Evolutionary conservation across 2,888 invertebrate genomes (phyloP).

Genomic region (Ditylenchus weischeri): DNA sequence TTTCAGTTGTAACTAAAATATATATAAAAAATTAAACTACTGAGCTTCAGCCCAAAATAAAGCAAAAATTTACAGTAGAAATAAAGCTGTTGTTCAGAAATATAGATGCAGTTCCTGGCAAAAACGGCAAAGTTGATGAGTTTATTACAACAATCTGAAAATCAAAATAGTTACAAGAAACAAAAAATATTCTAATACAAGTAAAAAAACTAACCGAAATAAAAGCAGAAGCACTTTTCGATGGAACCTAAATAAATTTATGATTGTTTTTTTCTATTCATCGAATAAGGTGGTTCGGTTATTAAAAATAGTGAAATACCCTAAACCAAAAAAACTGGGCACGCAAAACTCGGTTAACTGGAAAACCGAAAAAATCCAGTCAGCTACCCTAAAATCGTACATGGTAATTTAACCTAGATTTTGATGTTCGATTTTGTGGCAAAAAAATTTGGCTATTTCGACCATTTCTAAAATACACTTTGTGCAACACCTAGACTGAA

Average conservation of each 20-base stretch:
- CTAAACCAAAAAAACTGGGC: too few relatives aligned
- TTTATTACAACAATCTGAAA: slow-evolving; percentile 56
- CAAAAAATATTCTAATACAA: neutral
- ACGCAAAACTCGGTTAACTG: too few relatives aligned
- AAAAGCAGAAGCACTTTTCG: slow-evolving; percentile 59
- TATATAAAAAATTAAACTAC: neutral
- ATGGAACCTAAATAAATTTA: slow-evolving; percentile 58
- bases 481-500: too few relatives aligned
- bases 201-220: neutral
- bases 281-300: too few relatives aligned
- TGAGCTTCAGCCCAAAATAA: neutral
- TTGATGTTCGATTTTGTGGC: too few relatives aligned
- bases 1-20: slow-evolving; percentile 53
- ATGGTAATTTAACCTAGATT: too few relatives aligned
- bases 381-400: too few relatives aligned
- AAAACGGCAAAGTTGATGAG: slow-evolving; percentile 59
- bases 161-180: slow-evolving; percentile 53
- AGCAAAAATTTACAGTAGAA: slow-evolving; percentile 53
- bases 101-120: slow-evolving; percentile 60
- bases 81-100: slow-evolving; percentile 63
- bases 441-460: too few relatives aligned
- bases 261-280: too few relatives aligned
- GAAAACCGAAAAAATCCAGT: too few relatives aligned
- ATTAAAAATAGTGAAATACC: too few relatives aligned
- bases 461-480: too few relatives aligned